phyloP scores from a whole-genome alignment of 1,140 invertebrate species.

The Andricus grossulariae region DNA sequence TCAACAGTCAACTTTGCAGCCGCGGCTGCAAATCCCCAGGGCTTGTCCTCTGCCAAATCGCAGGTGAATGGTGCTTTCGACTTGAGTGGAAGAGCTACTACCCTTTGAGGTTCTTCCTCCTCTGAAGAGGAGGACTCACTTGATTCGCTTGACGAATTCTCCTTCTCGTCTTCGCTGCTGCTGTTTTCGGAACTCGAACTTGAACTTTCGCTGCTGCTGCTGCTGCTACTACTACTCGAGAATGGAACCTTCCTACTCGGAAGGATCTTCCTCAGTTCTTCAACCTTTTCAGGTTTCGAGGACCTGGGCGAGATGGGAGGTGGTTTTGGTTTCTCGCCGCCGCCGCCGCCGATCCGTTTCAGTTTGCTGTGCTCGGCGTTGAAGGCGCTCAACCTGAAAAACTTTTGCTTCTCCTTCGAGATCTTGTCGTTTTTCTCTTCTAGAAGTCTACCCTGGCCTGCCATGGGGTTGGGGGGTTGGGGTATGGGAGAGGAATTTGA shows the following conservation, averaged over 20 bases:
- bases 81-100: conserved; percentile 35
- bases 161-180: conserved; percentile 59
- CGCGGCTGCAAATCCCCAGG: conserved; percentile 88
- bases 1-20: conserved; percentile 73
- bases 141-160: conserved; percentile 67
- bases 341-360: conserved; percentile 71
- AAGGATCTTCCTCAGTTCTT: conserved; percentile 34
- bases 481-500: conserved; percentile 72
- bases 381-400: conserved; percentile 86
- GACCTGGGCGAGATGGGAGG: conserved; percentile 50
- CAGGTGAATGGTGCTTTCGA: conserved; percentile 70
- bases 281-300: conserved; percentile 40
- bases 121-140: conserved; percentile 62
- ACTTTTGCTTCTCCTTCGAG: conserved; percentile 91
- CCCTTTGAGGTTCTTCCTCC: conserved; percentile 46
- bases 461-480: conserved; percentile 72
- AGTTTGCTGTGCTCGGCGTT: conserved; percentile 78
- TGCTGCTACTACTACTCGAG: conserved; percentile 54
- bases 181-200: conserved; percentile 59
- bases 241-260: conserved; percentile 36
- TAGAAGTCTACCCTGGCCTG: conserved; percentile 73
- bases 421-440: conserved; percentile 83
- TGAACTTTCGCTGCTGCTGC: conserved; percentile 59
- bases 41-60: conserved; percentile 75
- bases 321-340: background rate